phyloP scores from a whole-genome alignment of 2,888 invertebrate genomes.

The Arctia plantaginis region DNA sequence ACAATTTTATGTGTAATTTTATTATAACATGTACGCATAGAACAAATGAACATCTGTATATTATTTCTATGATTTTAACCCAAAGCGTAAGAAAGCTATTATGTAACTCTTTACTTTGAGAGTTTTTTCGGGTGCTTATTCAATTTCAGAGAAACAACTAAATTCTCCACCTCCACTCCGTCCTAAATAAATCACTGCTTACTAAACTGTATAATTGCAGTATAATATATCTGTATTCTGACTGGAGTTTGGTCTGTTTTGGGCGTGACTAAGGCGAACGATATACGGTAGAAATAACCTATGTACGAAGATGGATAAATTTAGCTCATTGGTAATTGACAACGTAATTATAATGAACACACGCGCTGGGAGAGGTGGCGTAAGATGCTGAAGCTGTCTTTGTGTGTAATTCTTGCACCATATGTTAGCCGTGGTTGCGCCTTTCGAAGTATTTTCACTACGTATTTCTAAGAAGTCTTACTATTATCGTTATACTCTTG shows the following conservation, averaged over 20 bases:
- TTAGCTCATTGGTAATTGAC: slow-evolving; percentile 49
- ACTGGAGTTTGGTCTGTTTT: slow-evolving; percentile 4
- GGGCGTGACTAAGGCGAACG: slow-evolving; percentile 50
- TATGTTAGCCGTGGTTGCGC: background rate
- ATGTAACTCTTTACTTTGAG: background rate
- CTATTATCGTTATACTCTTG: background rate
- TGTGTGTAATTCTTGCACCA: background rate
- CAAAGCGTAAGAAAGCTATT: background rate
- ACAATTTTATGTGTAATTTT: no score
- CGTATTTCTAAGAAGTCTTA: background rate
- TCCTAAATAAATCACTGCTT: slow-evolving; percentile 46
- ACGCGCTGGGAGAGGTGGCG: background rate
- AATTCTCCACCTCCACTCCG: background rate
- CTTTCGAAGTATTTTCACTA: slow-evolving; percentile 19
- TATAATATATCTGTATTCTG: slow-evolving; percentile 40
- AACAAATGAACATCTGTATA: no score
- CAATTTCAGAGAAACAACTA: background rate
- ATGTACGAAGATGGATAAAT: slow-evolving; percentile 40
- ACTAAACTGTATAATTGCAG: slow-evolving; percentile 35
- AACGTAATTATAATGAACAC: slow-evolving; percentile 38
- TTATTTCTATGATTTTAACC: background rate
- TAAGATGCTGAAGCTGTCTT: background rate
- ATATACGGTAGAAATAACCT: slow-evolving; percentile 36
- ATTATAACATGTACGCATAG: no score
- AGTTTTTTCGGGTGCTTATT: background rate